Base-by-base conservation (phyloP, 2,113 vertebrate species). In the Hypocryptadius cinnamomeus region DNA sequence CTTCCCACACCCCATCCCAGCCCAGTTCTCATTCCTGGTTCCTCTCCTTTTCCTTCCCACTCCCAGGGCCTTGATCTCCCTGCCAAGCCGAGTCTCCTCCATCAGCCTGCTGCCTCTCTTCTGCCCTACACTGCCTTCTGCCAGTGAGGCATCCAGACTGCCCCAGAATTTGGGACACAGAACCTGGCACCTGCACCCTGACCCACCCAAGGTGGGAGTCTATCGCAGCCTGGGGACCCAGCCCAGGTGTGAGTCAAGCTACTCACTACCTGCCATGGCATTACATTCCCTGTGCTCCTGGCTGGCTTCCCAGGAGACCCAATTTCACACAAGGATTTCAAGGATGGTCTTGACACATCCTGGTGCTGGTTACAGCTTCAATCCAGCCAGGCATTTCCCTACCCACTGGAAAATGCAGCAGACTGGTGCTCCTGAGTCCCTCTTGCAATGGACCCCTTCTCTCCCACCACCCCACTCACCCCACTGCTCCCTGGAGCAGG, bases 31-130 rank as follows among this genome's bases (percentile, higher is more conserved):
- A 64, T 80, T 86, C 89, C 69, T 78, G 20, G 44, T 90, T 93
- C 56, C 57, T 85, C 65, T 93, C 65, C 28, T 85, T 72, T 85
- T 77, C 57, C 57, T 93, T 51, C 63, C 73, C 73, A 70, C 84
- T 94, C 69, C 64, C 61, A 71, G 57, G 48, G 7, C 91, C 91
- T 95, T 92, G 82, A 93, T 96, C 87, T 95, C 77, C 30, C 39
- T 89, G 93, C 93, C 93, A 88, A 90, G 68, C 33, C 2, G 0
- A 11, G 85, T 89, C 40, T 89, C 39, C 39, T 90, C 44, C 54
- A 72, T 15, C 31, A 61, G 33, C 72, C 57, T 84, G 64, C 71
- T 69, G 69, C 18, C 59, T 92, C 70, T 88, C 27, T 64, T 39
- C 85, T 87, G 54, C 66, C 74, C 31, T 47, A 69, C 57, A 57